Evolutionary conservation across 2,888 invertebrate species (phyloP).

Genomic region (Thymelicus sylvestris): DNA sequence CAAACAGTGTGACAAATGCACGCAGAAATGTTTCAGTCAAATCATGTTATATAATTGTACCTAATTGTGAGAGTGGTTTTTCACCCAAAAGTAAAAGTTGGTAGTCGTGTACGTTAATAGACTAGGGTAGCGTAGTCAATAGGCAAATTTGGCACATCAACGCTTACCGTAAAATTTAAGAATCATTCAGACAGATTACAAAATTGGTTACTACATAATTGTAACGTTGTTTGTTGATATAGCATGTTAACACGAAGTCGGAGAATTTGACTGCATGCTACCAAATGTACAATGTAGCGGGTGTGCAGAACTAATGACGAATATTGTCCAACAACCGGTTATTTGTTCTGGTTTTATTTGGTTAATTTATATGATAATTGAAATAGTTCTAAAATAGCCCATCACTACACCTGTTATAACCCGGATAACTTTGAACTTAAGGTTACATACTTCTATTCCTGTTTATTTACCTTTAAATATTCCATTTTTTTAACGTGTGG

Average conservation of each 20-base stretch:
- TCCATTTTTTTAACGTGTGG: too few relatives aligned
- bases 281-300: slow-evolving; percentile 13
- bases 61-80: background rate
- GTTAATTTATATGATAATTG: background rate
- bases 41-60: slow-evolving; percentile 7
- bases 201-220: slow-evolving; percentile 15
- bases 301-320: slow-evolving; percentile 6
- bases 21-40: slow-evolving; percentile 10
- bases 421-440: too few relatives aligned
- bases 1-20: slow-evolving; percentile 20
- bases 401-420: too few relatives aligned
- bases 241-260: slow-evolving; percentile 21
- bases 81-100: slow-evolving; percentile 15
- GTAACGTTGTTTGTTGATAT: slow-evolving; percentile 18
- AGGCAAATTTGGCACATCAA: slow-evolving; percentile 34
- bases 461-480: too few relatives aligned
- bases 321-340: background rate
- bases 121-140: slow-evolving; percentile 25
- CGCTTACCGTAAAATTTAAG: slow-evolving; percentile 27
- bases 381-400: too few relatives aligned
- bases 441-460: too few relatives aligned
- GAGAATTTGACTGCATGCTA: slow-evolving; percentile 25
- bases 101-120: slow-evolving; percentile 34
- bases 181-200: slow-evolving; percentile 15
- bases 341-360: slow-evolving; percentile 13